These are phyloP conservation scores for Acipenser ruthenus DNA, from an alignment of 2,797 vertebrate genomes.

Conservation along the genomic window DNA sequence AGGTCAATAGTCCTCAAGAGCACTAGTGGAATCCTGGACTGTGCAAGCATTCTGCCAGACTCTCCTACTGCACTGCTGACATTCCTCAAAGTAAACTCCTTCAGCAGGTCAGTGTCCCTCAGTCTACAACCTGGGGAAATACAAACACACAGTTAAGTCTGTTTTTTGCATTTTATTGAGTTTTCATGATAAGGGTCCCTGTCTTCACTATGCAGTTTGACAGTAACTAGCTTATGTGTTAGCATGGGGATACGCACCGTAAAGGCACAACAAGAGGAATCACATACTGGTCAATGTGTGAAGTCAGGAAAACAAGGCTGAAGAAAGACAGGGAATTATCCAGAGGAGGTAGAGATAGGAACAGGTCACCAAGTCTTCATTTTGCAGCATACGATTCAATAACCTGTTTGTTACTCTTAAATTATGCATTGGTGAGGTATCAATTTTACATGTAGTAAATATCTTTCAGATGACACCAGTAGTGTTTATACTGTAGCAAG, in stretches of 20 bases:
- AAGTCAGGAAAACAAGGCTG: no score
- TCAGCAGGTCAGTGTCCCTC: conserved; percentile 46
- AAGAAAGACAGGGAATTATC: no score
- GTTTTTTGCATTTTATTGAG: neutral
- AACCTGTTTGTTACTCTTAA: no score
- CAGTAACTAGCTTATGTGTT: neutral
- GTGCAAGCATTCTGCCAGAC: conserved; percentile 50
- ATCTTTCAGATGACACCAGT: no score
- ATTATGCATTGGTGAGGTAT: no score
- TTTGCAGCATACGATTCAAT: no score
- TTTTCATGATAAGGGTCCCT: neutral
- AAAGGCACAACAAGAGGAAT: neutral
- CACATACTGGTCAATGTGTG: neutral
- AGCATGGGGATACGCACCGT: neutral
- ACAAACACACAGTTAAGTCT: neutral
- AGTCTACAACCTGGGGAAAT: no score
- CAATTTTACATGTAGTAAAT: no score
- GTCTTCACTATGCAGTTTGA: neutral
- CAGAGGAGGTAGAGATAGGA: no score
- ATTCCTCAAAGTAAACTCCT: conserved; percentile 40
- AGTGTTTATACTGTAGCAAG: no score
- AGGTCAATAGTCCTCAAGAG: conserved; percentile 48
- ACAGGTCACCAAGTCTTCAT: no score
- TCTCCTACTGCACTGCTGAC: conserved; percentile 49
- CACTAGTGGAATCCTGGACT: conserved; percentile 30